These are phyloP conservation scores for Hyperoplus lanceolatus DNA, from an alignment of 2,797 vertebrate genomes.

Conservation along the genomic window DNA sequence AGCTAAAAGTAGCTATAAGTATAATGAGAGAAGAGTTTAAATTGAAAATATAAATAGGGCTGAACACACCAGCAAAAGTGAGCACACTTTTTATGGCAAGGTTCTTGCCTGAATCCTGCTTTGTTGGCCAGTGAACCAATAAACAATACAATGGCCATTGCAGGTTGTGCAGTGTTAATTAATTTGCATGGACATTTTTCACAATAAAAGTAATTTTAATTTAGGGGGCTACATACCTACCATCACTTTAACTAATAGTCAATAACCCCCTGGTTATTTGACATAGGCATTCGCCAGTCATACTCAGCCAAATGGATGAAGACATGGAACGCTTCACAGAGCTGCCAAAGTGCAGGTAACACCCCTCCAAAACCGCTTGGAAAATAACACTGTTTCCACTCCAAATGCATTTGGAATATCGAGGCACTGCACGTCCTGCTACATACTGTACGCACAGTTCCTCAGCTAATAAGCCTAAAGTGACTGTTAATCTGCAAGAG, in stretches of 20 bases:
- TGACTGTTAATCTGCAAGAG: conserved; percentile 63
- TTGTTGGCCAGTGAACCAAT: background rate
- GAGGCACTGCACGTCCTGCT: conserved; percentile 22
- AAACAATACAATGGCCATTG: too few relatives aligned
- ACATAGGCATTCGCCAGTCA: conserved; percentile 47
- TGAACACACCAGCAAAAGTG: background rate
- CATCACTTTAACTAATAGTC: conserved; percentile 58
- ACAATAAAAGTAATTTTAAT: background rate
- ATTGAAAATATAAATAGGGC: background rate
- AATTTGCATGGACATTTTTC: background rate
- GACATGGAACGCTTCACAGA: conserved; percentile 63
- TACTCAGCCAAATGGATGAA: conserved; percentile 59
- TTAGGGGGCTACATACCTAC: background rate
- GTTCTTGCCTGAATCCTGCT: background rate
- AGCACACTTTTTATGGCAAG: background rate
- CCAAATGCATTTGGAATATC: conserved; percentile 29
- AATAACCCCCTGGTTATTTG: conserved; percentile 51
- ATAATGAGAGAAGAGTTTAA: background rate
- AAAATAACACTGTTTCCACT: conserved; percentile 79
- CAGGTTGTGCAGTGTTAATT: background rate
- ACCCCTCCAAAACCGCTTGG: conserved; percentile 75
- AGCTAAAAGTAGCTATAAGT: background rate
- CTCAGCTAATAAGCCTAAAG: conserved; percentile 54
- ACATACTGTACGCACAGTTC: conserved; percentile 19
- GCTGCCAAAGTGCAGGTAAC: conserved; percentile 77